Base-by-base conservation (phyloP, 2,888 invertebrate species). In the Nomada fabriciana region DNA sequence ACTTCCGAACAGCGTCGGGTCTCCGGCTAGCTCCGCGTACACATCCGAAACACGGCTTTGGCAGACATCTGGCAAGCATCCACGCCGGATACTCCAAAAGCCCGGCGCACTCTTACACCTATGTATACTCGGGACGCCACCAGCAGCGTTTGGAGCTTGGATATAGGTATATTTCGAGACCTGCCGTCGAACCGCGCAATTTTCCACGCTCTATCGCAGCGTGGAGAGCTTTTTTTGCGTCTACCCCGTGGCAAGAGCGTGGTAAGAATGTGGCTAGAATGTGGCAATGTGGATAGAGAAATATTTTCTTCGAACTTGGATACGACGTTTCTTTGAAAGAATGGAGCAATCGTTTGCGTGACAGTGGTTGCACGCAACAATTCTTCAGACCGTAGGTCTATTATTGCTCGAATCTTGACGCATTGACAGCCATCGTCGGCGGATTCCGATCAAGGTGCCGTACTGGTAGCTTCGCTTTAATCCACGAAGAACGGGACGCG, bases 21-120 rank as follows among this genome's bases (percentile, higher is more conserved):
- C 79, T 87, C 68, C 67, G 82, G 78, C 79, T 85, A 82, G 70
- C 76, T 61, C 67, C 64, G 61, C 71, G 78, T 76, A 77, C 74
- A 73, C 77, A 89, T 79, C 80, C 79, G 83, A 83, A 82, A 82
- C 84, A 80, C 88, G 68, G 82, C 81, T 86, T 88, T 82, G 85
- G 79, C 85, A 86, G 88, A 88, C 91, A 90, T 90, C 89, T 90
- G 90, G 90, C 90, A 87, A 88, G 84, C 90, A 88, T 90, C 89
- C 90, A 90, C 81, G 78, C 59, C 87, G 86, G 85, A 88, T 88
- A 87, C 82, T 88, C 83, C 82, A 86, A 83, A 87, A 83, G 80
- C 83, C 82, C 73, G 76, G 76, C 75, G 76, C 67, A 64, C 72
- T 78, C 69, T 69, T 85, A 82, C 71, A 86, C 68, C 74, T 82